Evolutionary conservation across 2,797 vertebrate genomes (phyloP), one percentile per base, ranked within the genome.

Genomic region (Syndactyla subalaris): DNA sequence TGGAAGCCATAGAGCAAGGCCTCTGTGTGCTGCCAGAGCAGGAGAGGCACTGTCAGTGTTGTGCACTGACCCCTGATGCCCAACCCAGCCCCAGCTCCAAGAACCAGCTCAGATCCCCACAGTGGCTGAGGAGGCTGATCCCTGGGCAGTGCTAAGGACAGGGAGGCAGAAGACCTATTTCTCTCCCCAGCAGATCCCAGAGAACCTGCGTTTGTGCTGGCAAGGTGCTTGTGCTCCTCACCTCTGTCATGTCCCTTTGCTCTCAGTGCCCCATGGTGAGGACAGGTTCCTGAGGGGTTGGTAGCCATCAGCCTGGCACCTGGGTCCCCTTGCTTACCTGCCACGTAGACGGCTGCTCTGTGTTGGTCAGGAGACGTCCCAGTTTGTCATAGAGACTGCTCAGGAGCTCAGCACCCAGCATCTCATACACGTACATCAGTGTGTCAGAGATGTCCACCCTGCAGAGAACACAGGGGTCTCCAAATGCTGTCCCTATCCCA

Each of bases 381-480:
- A 99, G 98, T 97, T 99, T 99, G 96, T 99, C 99, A 89, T 99
- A 99, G 92, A 99, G 98, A 97, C 99, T 99, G 98, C 99, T 99
- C 88, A 99, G 98, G 95, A 99, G 98, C 98, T 99, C 99, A 3
- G 99, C 98, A 17, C 99, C 99, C 96, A 99, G 98, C 99, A 99
- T 99, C 98, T 99, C 99, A 4, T 99, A 99, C 76, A 99, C 99
- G 1, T 99, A 99, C 99, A 99, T 99, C 96, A 99, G 98, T 0
- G 99, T 99, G 97, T 99, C 99, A 9, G 99, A 99, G 93, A 99
- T 99, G 96, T 99, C 99, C 97, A 99, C 99, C 98, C 99, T 99
- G 97, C 93, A 96, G 91, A 96, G 65, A 93, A 93, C 30, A 71
- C 0, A 12, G 17, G 9, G 24, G 78, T 93, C 65, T 92, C 81